Evolutionary conservation across 2,888 invertebrate genomes (phyloP), one percentile per base, ranked within the genome.

Genomic region (Chromoteleia sp.): DNA sequence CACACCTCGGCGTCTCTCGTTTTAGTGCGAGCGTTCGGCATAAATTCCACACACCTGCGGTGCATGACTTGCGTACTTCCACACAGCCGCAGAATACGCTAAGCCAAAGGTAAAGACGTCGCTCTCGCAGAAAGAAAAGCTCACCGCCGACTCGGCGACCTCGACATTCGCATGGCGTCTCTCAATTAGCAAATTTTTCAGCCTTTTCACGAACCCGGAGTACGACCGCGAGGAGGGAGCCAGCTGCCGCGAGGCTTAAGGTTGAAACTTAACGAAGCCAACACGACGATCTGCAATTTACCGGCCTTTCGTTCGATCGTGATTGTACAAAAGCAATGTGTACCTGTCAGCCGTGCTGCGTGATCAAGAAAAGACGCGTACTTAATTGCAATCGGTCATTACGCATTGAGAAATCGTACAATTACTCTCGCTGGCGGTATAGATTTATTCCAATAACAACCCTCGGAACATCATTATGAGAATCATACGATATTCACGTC

Each of bases 41-140:
- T 68, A 73, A 80, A 80, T 74, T 74, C 74, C 74, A 58, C 73
- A 67, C 79, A 73, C 79, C 79, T 79, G 79, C 79, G 48, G 54
- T 43, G 76, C 81, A 81, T 81, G 81, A 76, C 71, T 81, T 61
- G 81, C 81, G 71, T 61, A 73, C 73, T 73, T 73, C 29, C 59
- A 50, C 54, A 61, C 58, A 19, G 73, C 71, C 50, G 33, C 30
- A 52, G 59, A 59, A 61, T 50, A 68, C 63, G 63, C 61, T 41
- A 43, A 61, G 56, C 12, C 45, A 33, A 63, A 58, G 76, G 63
- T 56, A 48, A 75, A 65, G 48, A 68, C 68, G 12, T 54, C 33
- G 39, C 50, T 45, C 30, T 25, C n/a, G n/a, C n/a, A 12, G 65
- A n/a, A 45, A 54, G 68, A 50, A 58, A 67, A 76, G 54, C 43